Percentiles rank a stretch among this genome's conserved stretches.
phyloP scores from a whole-genome alignment of 2,888 invertebrate genomes.

The Apodemia duryi region DNA sequence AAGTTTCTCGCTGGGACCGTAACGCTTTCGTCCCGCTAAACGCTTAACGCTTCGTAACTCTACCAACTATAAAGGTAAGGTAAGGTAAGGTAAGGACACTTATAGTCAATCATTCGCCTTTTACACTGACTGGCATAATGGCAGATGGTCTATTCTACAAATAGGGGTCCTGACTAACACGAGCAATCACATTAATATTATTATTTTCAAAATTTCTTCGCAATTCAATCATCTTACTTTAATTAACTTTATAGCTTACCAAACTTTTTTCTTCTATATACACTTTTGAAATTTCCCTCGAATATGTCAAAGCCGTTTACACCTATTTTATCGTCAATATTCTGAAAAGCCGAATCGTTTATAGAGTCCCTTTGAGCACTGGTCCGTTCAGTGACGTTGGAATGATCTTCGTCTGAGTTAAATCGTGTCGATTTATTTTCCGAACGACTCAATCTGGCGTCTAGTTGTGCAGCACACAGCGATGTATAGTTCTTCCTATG shows the following conservation, averaged over 20 bases:
- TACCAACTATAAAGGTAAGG: too few species aligned
- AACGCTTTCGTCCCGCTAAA: too few species aligned
- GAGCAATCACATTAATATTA: too few species aligned
- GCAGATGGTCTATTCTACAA: too few species aligned
- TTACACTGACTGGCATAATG: too few species aligned
- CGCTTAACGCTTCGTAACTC: too few species aligned
- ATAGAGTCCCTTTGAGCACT: constrained; percentile 16
- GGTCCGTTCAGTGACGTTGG: constrained; percentile 33
- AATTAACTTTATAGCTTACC: constrained; percentile 42
- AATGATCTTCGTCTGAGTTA: constrained; percentile 36
- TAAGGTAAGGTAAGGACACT: too few species aligned
- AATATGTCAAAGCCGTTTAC: constrained; percentile 48
- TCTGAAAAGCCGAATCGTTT: constrained; percentile 33
- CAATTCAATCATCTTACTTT: too few species aligned
- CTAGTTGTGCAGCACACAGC: constrained; percentile 63
- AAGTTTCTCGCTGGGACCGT: too few species aligned
- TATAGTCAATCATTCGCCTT: too few species aligned
- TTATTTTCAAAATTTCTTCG: too few species aligned
- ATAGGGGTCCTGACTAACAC: too few species aligned
- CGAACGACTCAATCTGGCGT: constrained; percentile 44
- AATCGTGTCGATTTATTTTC: constrained; percentile 45
- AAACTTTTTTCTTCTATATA: constrained; percentile 60
- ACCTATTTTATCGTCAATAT: constrained; percentile 51
- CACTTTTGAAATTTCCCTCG: constrained; percentile 51
- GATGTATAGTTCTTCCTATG: constrained; percentile 64